Evolutionary conservation across 1,140 invertebrate species (phyloP).

Genomic region (Portunus trituberculatus): DNA sequence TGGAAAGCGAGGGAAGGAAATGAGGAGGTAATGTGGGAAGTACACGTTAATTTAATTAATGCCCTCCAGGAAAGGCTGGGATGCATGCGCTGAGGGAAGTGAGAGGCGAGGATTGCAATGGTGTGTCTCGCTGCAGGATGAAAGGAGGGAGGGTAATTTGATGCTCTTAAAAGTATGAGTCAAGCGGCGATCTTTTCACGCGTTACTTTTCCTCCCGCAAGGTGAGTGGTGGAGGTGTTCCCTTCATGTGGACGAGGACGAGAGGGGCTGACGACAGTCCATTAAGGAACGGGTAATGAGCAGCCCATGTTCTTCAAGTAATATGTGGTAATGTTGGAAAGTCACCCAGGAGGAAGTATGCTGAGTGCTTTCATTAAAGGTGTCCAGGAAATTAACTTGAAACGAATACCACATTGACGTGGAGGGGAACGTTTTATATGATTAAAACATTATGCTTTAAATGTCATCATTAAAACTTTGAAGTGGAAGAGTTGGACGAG

Average conservation of each 20-base stretch:
- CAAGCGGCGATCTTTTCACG: not conserved
- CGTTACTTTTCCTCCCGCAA: not conserved
- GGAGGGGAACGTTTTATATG: not conserved
- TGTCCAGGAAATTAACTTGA: not conserved
- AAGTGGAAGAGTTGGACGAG: not conserved
- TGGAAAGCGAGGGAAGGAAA: not conserved
- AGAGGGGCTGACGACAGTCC: not conserved
- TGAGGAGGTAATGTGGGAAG: not conserved
- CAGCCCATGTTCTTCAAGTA: not conserved
- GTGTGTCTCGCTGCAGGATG: not conserved
- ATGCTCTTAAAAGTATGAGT: not conserved
- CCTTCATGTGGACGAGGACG: not conserved
- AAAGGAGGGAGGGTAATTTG: not conserved
- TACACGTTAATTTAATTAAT: not conserved
- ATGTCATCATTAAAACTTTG: not conserved
- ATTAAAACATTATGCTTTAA: not conserved
- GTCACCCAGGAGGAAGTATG: not conserved
- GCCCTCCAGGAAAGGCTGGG: not conserved
- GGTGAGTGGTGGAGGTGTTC: not conserved
- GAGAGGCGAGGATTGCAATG: not conserved
- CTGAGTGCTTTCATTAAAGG: not conserved
- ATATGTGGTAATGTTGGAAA: not conserved
- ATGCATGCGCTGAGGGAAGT: not conserved
- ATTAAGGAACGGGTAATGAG: not conserved
- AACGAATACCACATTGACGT: not conserved